Base-by-base conservation (phyloP, 92 coral and sea anemone species). In the Actinernus sp. region DNA sequence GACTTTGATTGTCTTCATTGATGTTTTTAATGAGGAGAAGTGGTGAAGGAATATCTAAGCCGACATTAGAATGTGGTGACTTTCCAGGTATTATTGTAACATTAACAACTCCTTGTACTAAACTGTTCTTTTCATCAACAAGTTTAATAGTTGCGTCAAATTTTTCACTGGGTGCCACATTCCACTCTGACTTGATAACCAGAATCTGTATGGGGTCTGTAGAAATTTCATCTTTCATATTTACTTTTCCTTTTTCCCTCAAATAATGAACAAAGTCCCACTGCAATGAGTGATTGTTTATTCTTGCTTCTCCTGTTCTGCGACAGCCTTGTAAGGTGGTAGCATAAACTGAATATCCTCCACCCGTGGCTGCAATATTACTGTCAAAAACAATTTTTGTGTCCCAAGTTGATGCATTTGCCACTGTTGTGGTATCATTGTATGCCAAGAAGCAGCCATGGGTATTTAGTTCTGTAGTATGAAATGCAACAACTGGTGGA, bases 261-360 rank as follows among this genome's bases (percentile, higher is more conserved):
- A 61, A 6, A 32, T 81, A 88, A 33, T 77, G 72, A 0, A 77
- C 56, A 48, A 73, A 61, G 3, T 66, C 26, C 98, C 97, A 87
- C 49, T 91, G 74, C 38, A 94, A 83, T n/a, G 94, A 73, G 32
- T 19, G 20, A 37, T 83, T 79, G 61, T 94, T 91, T 8, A 75
- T 59, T 34, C 97, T 78, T 26, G 32, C 22, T 19, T 94, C 87
- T 8, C 82, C 80, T 3, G 41, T 20, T 29, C 22, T 45, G 20
- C 98, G 98, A 49, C 98, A 94, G 26, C 88, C 93, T 49, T 87
- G 83, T 20, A 94, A 87, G 30, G 89, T 94, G 18, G 93, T 82
- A 0, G 98, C 92, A 68, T 85, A 94, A 31, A 94, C 80, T 17
- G 97, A 92, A 20, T 91, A 31, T 1, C 98, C 98, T 20, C 91